A percentile compares a stretch with the other conserved stretches of the same genome.
Conservation (phyloP, 2,113 vertebrate genomes). For the Catharus bicknelli region DNA sequence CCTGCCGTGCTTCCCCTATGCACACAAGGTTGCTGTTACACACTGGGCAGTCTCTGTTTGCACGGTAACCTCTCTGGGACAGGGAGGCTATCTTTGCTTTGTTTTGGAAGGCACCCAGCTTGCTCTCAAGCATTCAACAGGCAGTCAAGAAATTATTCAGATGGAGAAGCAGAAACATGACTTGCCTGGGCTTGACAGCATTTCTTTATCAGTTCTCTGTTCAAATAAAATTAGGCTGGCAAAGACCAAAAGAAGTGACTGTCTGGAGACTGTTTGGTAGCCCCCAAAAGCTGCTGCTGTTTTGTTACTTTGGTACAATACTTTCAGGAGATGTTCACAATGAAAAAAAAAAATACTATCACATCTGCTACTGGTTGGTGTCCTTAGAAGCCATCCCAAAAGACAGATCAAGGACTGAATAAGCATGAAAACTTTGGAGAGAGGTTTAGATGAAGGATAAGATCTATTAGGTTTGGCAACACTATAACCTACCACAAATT, state of each 20-base stretch:
- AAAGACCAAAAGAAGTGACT: not conserved
- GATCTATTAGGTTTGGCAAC: slow-evolving; percentile 45
- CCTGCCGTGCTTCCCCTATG: fast-evolving
- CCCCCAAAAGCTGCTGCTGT: not conserved
- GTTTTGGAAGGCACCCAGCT: slow-evolving; percentile 49
- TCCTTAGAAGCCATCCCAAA: slow-evolving; percentile 50
- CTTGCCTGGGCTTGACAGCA: slow-evolving; percentile 39
- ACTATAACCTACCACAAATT: slow-evolving; percentile 38
- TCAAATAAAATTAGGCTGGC: slow-evolving; percentile 45
- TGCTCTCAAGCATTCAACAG: slow-evolving; percentile 46
- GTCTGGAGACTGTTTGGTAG: not conserved
- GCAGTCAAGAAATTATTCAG: slow-evolving; percentile 58
- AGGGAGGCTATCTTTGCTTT: slow-evolving; percentile 41
- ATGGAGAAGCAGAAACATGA: slow-evolving; percentile 41
- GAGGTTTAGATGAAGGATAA: slow-evolving; percentile 41
- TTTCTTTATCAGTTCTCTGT: slow-evolving; percentile 47
- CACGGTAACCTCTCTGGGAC: slow-evolving; percentile 19
- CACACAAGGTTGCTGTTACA: not conserved
- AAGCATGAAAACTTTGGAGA: slow-evolving; percentile 38
- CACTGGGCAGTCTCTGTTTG: slow-evolving; percentile 1
- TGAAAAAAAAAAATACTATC: not conserved
- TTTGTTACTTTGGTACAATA: slow-evolving; percentile 18
- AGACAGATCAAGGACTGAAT: slow-evolving; percentile 40
- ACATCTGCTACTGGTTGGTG: slow-evolving; percentile 51
- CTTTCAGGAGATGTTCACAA: slow-evolving; percentile 4